Evolutionary conservation across 1,140 invertebrate genomes (phyloP).

Genomic region (Caenorhabditis latens): DNA sequence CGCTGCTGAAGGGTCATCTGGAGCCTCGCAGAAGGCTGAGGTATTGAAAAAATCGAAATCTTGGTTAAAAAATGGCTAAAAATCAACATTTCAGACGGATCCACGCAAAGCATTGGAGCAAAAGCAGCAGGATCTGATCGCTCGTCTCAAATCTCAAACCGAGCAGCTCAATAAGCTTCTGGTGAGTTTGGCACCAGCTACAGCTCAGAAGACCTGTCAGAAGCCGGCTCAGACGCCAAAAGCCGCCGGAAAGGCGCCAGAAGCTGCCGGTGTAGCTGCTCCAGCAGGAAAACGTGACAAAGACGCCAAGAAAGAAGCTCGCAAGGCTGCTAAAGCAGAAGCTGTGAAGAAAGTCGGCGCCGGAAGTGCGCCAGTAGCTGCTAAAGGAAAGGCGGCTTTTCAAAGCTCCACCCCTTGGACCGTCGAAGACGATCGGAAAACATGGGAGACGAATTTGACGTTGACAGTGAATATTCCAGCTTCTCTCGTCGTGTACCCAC

Average conservation of each 20-base stretch:
- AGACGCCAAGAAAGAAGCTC: conserved; percentile 59
- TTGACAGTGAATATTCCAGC: conserved; percentile 38
- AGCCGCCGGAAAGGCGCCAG: not conserved
- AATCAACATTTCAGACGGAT: conserved; percentile 6
- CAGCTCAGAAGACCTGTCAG: not conserved
- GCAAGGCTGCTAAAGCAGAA: conserved; percentile 58
- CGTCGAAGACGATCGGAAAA: conserved; percentile 42
- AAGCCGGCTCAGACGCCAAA: not conserved
- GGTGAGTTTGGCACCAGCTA: not conserved
- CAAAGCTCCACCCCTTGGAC: conserved; percentile 6
- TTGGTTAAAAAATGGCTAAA: not conserved
- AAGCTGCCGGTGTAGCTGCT: not conserved
- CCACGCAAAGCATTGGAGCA: conserved; percentile 51
- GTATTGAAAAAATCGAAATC: not conserved
- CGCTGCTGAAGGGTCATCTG: too few relatives aligned
- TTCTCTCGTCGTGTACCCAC: not conserved
- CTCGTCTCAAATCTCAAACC: conserved; percentile 10
- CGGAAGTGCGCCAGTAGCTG: not conserved
- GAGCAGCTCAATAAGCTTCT: conserved; percentile 4
- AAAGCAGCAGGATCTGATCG: conserved; percentile 58
- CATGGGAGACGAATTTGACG: conserved; percentile 40
- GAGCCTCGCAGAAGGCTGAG: not conserved
- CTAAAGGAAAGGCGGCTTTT: too few relatives aligned
- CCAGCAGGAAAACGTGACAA: conserved; percentile 40
- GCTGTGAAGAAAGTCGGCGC: conserved; percentile 43